Base-by-base conservation (phyloP, 2,797 vertebrate species). In the Carcharodon carcharias region DNA sequence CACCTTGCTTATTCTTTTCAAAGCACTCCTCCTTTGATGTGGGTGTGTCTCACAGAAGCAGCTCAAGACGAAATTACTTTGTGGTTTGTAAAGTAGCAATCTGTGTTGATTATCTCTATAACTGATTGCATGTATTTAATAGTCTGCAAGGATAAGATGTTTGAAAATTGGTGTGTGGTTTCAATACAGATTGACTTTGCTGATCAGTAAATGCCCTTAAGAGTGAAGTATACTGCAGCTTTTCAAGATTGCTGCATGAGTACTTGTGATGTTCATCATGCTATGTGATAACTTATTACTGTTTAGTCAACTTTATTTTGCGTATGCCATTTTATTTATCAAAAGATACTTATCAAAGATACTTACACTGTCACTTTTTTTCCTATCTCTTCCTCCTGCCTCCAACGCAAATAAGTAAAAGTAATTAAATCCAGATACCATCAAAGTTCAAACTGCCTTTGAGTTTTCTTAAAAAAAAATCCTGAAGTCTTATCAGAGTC, bases 41-140 rank as follows among this genome's bases (percentile, higher is more conserved):
- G 97, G 97, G 97, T 96, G 97, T 97, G 96, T 98, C 98, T 96
- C 97, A 97, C 96, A 98, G 97, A 97, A 98, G 97, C 98, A 98
- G 97, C 92, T 98, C 98, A 96, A 98, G 97, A 97, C 99, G 97
- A 97, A 99, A 98, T 98, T 98, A 98, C 96, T 73, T 97, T 69
- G 85, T 98, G 98, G 98, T 99, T 97, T 97, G 98, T 98, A 97
- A 96, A 82, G 67, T 96, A 96, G 96, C 88, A 96, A 96, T 97
- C 63, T 97, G 97, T 71, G 69, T 95, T 54, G 50, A 73, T 4
- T 50, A 56, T 95, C 21, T 35, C 2, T 69, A 35, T 31, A 14
- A 92, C 63, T 1, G 11, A 63, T 35, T 92, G 89, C 50, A 14
- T 65, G 69, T 54, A 40, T 35, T 71, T 56, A 73, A 73, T 95